A percentile compares a stretch with the other conserved stretches of the same genome.
Evolutionary conservation across 1,140 invertebrate genomes (phyloP).

Genomic region (Zophobas morio): DNA sequence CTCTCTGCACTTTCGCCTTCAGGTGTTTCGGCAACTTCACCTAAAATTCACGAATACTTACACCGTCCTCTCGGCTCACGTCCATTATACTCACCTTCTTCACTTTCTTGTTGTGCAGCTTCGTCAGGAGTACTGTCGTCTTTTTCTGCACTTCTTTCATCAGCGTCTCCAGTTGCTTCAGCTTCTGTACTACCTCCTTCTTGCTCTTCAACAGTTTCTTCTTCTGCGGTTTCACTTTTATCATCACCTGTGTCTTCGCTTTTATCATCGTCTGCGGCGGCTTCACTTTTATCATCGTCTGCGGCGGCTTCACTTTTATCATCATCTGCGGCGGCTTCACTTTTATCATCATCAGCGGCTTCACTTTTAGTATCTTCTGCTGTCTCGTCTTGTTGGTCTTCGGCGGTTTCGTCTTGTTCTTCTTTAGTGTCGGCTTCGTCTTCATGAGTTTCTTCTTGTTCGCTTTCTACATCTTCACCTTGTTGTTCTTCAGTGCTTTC

Average conservation of each 20-base stretch:
- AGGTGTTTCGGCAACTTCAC: slow-evolving; percentile 19
- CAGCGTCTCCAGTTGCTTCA: slow-evolving; percentile 27
- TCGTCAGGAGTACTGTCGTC: slow-evolving; percentile 20
- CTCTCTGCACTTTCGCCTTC: slow-evolving; percentile 56
- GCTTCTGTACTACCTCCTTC: slow-evolving; percentile 29
- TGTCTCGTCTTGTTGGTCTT: slow-evolving; percentile 53
- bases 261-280: too few species aligned
- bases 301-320: slow-evolving; percentile 57
- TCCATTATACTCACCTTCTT: slow-evolving; percentile 50
- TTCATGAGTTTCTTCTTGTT: slow-evolving; percentile 48
- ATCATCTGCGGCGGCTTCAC: slow-evolving; percentile 54
- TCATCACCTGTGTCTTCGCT: too few species aligned
- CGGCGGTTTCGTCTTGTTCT: slow-evolving; percentile 53
- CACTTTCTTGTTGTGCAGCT: slow-evolving; percentile 45
- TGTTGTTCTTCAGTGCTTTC: slow-evolving; percentile 45
- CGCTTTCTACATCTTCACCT: slow-evolving; percentile 27
- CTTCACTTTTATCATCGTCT: slow-evolving; percentile 21
- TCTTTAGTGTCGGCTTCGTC: slow-evolving; percentile 44
- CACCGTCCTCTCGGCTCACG: background rate
- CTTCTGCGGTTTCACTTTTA: background rate
- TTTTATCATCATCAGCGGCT: slow-evolving; percentile 53
- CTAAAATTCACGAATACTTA: background rate
- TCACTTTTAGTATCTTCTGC: slow-evolving; percentile 58
- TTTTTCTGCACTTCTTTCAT: slow-evolving; percentile 45
- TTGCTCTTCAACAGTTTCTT: slow-evolving; percentile 47